phyloP scores from a whole-genome alignment of 1,140 invertebrate genomes.

The Drosophila melanica region DNA sequence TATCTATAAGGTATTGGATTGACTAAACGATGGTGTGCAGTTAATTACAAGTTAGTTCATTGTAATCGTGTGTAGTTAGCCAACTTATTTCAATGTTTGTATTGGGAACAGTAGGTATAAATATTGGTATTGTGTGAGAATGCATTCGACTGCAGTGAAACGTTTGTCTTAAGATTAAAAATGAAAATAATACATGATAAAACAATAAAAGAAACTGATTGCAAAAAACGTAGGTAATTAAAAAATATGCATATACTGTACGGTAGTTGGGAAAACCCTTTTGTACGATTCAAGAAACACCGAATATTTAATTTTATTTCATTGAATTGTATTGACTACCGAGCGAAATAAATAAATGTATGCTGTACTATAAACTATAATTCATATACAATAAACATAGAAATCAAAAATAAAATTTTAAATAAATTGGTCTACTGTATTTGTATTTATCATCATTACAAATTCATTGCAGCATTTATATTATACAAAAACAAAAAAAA shows the following conservation, averaged over 20 bases:
- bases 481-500: too few relatives aligned
- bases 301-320: slow-evolving; percentile 26
- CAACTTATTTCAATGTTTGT: slow-evolving; percentile 67
- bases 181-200: slow-evolving; percentile 34
- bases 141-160: slow-evolving; percentile 59
- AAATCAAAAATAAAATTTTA: slow-evolving; percentile 68
- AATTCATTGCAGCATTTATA: too few relatives aligned
- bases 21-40: slow-evolving; percentile 28
- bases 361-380: slow-evolving; percentile 57
- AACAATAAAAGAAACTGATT: slow-evolving; percentile 18
- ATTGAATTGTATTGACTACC: slow-evolving; percentile 32
- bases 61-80: slow-evolving; percentile 54
- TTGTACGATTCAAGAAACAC: slow-evolving; percentile 40
- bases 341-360: slow-evolving; percentile 29
- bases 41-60: slow-evolving; percentile 20
- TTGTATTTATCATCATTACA: too few relatives aligned
- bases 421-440: slow-evolving; percentile 32
- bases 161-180: slow-evolving; percentile 59
- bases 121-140: slow-evolving; percentile 53
- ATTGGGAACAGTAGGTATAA: slow-evolving; percentile 48
- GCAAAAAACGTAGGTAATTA: slow-evolving; percentile 23
- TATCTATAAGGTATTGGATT: slow-evolving; percentile 47
- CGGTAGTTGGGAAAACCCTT: slow-evolving; percentile 20
- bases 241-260: slow-evolving; percentile 8
- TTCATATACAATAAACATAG: slow-evolving; percentile 54